phyloP scores from a whole-genome alignment of 1,140 invertebrate species.

The Drosophila grimshawi region DNA sequence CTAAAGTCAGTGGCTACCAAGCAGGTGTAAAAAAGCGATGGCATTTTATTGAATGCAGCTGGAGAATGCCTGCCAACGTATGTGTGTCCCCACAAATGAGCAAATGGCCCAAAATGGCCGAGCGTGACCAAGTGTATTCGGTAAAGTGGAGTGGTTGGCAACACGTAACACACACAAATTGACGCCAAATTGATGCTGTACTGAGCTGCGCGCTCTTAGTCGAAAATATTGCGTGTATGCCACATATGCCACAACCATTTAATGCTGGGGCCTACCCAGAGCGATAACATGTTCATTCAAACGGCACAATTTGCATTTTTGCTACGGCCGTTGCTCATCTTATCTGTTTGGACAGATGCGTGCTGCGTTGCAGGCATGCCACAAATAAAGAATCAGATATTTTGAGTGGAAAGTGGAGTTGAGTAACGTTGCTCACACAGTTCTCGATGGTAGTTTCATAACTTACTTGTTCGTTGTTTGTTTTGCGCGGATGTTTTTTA shows the following conservation, averaged over 20 bases:
- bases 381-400: no score
- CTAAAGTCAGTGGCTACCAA: constrained; percentile 26
- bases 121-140: constrained; percentile 20
- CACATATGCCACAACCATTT: constrained; percentile 27
- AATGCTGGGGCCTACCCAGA: background rate
- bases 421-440: no score
- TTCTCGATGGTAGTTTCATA: no score
- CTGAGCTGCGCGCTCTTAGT: constrained; percentile 22
- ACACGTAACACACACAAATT: constrained; percentile 30
- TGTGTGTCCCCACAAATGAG: background rate
- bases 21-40: constrained; percentile 36
- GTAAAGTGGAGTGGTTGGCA: constrained; percentile 17
- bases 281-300: constrained; percentile 54
- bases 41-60: constrained; percentile 44
- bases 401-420: no score
- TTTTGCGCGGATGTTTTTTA: constrained; percentile 90
- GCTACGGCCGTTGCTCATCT: constrained; percentile 11
- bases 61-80: constrained; percentile 5
- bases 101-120: constrained; percentile 36
- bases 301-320: constrained; percentile 62
- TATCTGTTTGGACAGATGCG: constrained; percentile 2
- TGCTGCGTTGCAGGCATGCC: background rate
- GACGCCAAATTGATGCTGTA: background rate
- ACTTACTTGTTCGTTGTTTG: constrained; percentile 86
- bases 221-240: constrained; percentile 49